A percentile compares a stretch with the other conserved stretches of the same genome.
phyloP scores from a whole-genome alignment of 2,797 vertebrate species.

The Tapera naevia region DNA sequence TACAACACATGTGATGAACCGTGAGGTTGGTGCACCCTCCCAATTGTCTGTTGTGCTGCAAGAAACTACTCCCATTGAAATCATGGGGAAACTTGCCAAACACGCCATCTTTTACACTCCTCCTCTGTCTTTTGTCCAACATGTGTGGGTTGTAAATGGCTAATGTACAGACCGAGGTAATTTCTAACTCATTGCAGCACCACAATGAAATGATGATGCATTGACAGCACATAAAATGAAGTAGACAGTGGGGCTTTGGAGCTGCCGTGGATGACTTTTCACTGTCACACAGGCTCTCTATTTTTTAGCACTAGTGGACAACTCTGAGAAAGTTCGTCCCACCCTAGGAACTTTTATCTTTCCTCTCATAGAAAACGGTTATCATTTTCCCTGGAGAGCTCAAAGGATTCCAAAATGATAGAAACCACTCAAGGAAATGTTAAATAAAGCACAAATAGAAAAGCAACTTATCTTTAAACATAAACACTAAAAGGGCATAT shows the following conservation, averaged over 20 bases:
- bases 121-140: not conserved
- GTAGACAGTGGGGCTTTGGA: not conserved
- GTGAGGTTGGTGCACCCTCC: not conserved
- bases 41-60: not conserved
- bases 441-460: slow-evolving; percentile 40
- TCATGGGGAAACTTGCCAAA: not conserved
- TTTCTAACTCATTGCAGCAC: not conserved
- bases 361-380: not conserved
- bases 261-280: not conserved
- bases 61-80: not conserved
- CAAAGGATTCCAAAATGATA: slow-evolving; percentile 6
- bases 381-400: not conserved
- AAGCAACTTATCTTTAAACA: slow-evolving; percentile 46
- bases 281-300: not conserved
- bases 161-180: not conserved
- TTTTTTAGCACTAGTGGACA: not conserved
- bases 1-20: slow-evolving; percentile 38
- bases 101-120: not conserved
- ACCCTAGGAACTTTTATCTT: not conserved
- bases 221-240: not conserved
- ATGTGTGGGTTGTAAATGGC: not conserved
- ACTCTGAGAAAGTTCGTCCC: not conserved
- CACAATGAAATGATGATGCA: not conserved
- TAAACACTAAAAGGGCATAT: slow-evolving; percentile 52
- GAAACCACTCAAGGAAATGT: slow-evolving; percentile 51